Base-by-base conservation (phyloP, 1,140 invertebrate genomes). In the Venturia canescens region DNA sequence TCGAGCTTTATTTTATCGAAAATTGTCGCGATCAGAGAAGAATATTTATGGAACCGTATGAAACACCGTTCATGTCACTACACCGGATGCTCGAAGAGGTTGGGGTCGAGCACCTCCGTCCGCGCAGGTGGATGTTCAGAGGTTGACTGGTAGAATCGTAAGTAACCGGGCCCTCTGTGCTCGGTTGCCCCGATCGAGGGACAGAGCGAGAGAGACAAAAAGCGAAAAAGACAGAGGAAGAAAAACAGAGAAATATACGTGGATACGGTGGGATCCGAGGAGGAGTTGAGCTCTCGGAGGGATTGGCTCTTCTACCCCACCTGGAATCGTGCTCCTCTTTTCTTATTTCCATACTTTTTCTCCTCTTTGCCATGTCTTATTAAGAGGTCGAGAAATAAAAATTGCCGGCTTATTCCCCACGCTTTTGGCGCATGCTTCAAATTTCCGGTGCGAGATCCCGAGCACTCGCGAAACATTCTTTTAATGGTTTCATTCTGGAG, bases 81-180 rank as follows among this genome's bases (percentile, higher is more conserved):
- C 88, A 90, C 89, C 85, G 88, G 87, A 87, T 87, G 81, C 18
- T 82, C 66, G 77, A 57, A 75, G 16, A 82, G 86, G 21, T 27
- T 88, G 88, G 88, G 90, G 89, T 91, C 89, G 90, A 88, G 87
- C 85, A 90, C 88, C 90, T 91, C 89, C 87, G 90, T 90, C 91
- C 88, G 91, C 88, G 86, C 90, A 91, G 90, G 89, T 91, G 89
- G 89, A 90, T 90, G 87, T 90, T 88, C 89, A 91, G 88, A 90
- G 90, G 90, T 92, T 90, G 90, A 92, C 91, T 92, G 66, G 90
- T 88, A 85, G 88, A 88, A 89, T 89, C 85, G 89, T 90, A 90
- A 90, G 89, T 89, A 89, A 89, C 87, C 86, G 87, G 78, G 75
- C 31, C 77, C 82, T 87, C 85, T 85, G 85, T 90, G 87, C 87